Conservation (phyloP, 2,888 invertebrate genomes). For the Anorthoa munda region DNA sequence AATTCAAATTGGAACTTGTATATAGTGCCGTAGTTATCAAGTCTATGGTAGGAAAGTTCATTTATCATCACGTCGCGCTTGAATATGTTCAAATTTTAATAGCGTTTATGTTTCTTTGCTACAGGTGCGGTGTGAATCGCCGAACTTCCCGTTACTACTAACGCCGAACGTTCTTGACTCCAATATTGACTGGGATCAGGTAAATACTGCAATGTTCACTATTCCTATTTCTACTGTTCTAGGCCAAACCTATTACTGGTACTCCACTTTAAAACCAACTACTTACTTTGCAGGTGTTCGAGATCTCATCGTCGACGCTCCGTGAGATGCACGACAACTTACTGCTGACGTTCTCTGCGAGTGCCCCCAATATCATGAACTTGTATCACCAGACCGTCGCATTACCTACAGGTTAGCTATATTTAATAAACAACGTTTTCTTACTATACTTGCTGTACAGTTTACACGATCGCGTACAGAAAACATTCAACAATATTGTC, state of each 20-base stretch:
- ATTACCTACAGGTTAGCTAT: constrained; percentile 75
- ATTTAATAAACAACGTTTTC: no score
- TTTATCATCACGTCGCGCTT: no score
- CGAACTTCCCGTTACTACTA: constrained; percentile 86
- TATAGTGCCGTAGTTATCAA: no score
- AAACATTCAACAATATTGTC: no score
- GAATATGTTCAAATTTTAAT: background rate
- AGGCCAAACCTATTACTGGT: no score
- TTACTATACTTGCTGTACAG: no score
- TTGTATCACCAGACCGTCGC: constrained; percentile 84
- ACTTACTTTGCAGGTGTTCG: constrained; percentile 83
- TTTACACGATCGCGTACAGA: no score
- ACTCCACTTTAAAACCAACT: background rate
- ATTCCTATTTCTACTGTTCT: no score
- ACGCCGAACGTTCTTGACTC: constrained; percentile 85
- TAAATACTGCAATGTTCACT: constrained; percentile 57
- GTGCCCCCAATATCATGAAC: constrained; percentile 90
- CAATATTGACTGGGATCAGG: constrained; percentile 92
- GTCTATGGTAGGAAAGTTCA: no score
- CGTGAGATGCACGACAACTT: constrained; percentile 92
- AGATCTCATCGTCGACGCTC: constrained; percentile 87
- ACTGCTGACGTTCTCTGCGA: constrained; percentile 92
- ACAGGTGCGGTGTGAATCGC: constrained; percentile 86
- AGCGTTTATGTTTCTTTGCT: background rate
- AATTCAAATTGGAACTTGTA: background rate